phyloP scores from a whole-genome alignment of 2,888 invertebrate species.

The Petrophora chlorosata region DNA sequence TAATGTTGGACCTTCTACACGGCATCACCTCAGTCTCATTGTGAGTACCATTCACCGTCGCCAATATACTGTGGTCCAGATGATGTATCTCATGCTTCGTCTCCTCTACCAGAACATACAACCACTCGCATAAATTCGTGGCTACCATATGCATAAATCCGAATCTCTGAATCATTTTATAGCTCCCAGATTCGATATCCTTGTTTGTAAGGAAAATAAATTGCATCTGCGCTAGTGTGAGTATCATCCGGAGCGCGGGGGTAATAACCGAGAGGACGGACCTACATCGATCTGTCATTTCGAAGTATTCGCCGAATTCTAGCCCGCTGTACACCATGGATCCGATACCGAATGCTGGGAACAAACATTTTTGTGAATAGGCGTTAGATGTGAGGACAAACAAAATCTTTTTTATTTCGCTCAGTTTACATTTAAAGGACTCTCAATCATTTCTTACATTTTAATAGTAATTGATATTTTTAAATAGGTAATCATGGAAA shows the following conservation, averaged over 20 bases:
- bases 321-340: conserved; percentile 89
- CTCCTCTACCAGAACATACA: conserved; percentile 93
- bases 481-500: too few species aligned
- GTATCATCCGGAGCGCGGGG: conserved; percentile 91
- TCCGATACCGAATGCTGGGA: conserved; percentile 82
- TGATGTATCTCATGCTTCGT: conserved; percentile 94
- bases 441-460: too few species aligned
- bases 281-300: conserved; percentile 86
- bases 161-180: conserved; percentile 90
- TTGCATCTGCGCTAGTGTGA: conserved; percentile 95
- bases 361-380: conserved; percentile 25
- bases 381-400: too few species aligned
- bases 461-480: too few species aligned
- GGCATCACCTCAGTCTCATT: conserved; percentile 50
- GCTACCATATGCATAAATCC: conserved; percentile 98
- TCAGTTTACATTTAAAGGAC: too few species aligned
- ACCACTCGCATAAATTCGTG: conserved; percentile 96
- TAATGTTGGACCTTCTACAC: conserved; percentile 86
- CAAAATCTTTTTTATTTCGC: too few species aligned
- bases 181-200: conserved; percentile 84
- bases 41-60: conserved; percentile 39
- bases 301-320: conserved; percentile 90
- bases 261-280: conserved; percentile 89
- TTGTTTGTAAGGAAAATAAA: conserved; percentile 96
- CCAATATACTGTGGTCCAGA: conserved; percentile 77